phyloP scores from a whole-genome alignment of 2,113 vertebrate genomes.

The Pituophis catenifer region DNA sequence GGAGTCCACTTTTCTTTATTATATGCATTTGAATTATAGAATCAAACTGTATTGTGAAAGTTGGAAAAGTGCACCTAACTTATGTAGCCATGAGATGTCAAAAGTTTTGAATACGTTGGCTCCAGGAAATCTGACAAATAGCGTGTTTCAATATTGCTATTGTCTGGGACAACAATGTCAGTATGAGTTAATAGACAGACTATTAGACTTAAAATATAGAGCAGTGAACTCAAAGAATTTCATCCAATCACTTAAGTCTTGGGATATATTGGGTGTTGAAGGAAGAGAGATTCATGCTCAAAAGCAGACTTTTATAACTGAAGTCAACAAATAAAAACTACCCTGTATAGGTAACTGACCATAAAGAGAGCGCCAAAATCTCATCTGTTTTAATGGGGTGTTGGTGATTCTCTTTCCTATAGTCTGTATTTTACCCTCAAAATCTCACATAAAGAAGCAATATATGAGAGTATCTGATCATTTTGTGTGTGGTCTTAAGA shows the following conservation, averaged over 20 bases:
- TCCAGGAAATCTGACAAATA: neutral
- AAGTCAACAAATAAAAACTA: neutral
- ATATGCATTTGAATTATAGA: neutral
- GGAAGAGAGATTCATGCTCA: neutral
- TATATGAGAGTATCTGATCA: neutral
- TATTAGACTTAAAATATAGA: neutral
- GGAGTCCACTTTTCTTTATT: neutral
- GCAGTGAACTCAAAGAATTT: neutral
- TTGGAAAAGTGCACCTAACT: neutral
- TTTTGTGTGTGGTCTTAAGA: neutral
- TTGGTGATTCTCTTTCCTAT: neutral
- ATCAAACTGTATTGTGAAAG: neutral
- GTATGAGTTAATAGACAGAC: neutral
- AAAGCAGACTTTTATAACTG: neutral
- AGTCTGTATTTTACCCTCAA: neutral
- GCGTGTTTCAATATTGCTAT: neutral
- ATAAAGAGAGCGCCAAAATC: neutral
- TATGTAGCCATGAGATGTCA: neutral
- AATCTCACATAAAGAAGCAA: neutral
- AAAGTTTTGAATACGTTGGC: neutral
- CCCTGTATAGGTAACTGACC: neutral
- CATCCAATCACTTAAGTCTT: neutral
- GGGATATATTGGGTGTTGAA: neutral
- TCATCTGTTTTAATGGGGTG: neutral
- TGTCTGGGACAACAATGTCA: neutral